Evolutionary conservation across 2,113 vertebrate genomes (phyloP).

Genomic region (Podocnemis expansa): DNA sequence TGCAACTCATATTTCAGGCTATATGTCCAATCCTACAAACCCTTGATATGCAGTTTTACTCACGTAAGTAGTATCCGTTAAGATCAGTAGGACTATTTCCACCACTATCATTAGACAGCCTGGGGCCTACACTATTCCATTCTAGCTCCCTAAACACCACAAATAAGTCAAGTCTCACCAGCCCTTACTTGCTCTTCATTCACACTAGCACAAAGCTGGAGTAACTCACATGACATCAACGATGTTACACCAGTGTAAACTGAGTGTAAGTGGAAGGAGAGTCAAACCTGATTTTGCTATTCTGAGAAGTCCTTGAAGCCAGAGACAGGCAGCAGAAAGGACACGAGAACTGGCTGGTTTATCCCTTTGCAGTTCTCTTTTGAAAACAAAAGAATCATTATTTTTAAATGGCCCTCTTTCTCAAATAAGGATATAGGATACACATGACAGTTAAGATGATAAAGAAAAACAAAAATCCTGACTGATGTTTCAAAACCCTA

Average conservation of each 20-base stretch:
- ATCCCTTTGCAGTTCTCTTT: constrained; percentile 5
- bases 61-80: not conserved
- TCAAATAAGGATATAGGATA: not conserved
- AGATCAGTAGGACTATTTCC: not conserved
- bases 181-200: not conserved
- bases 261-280: rapidly evolving
- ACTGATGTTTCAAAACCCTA: not conserved
- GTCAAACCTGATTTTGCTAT: not conserved
- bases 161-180: not conserved
- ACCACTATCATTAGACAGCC: not conserved
- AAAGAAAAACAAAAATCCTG: rapidly evolving
- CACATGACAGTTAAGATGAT: not conserved
- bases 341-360: not conserved
- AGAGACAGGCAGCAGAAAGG: not conserved
- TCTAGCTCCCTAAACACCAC: not conserved
- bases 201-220: not conserved
- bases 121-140: not conserved
- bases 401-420: constrained; percentile 38
- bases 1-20: not conserved
- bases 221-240: not conserved
- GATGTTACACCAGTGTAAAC: rapidly evolving
- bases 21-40: rapidly evolving
- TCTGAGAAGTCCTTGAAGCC: not conserved
- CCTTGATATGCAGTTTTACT: rapidly evolving
- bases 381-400: not conserved